Evolutionary conservation across 1,140 invertebrate genomes (phyloP).

Genomic region (Atopsyche davidsoni): DNA sequence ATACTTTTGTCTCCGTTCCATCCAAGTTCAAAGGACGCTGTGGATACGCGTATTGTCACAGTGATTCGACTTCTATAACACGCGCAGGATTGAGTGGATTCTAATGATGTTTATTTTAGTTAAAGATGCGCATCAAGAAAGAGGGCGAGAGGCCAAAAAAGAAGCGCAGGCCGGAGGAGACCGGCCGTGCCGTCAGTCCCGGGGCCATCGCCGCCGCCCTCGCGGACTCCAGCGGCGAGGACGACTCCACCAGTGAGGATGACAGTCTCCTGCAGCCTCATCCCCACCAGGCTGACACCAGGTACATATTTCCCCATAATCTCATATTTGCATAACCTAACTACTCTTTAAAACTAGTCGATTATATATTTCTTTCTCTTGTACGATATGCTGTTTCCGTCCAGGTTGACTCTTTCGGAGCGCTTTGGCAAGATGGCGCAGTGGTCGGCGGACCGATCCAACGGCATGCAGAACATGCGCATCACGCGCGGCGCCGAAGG

Average conservation of each 20-base stretch:
- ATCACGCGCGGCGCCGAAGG: conserved; percentile 64
- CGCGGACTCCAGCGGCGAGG: conserved; percentile 34
- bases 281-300: conserved; percentile 35
- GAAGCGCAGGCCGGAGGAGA: not conserved
- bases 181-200: conserved; percentile 31
- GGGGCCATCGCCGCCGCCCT: conserved; percentile 38
- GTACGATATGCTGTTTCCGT: conserved; percentile 25
- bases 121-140: conserved; percentile 38
- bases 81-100: not conserved
- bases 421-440: conserved; percentile 87
- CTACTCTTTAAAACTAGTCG: not conserved
- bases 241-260: conserved; percentile 33
- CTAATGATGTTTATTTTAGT: conserved; percentile 6
- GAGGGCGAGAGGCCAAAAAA: conserved; percentile 37
- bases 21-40: conserved; percentile 18
- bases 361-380: not conserved
- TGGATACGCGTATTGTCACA: not conserved
- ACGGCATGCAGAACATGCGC: conserved; percentile 77
- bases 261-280: conserved; percentile 35
- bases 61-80: not conserved
- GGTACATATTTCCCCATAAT: conserved; percentile 2
- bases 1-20: too few relatives aligned
- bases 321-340: not conserved
- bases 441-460: conserved; percentile 72
- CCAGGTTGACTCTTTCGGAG: conserved; percentile 65